Conservation (phyloP, 2,113 vertebrate genomes). For the Phyllostomus hastatus region DNA sequence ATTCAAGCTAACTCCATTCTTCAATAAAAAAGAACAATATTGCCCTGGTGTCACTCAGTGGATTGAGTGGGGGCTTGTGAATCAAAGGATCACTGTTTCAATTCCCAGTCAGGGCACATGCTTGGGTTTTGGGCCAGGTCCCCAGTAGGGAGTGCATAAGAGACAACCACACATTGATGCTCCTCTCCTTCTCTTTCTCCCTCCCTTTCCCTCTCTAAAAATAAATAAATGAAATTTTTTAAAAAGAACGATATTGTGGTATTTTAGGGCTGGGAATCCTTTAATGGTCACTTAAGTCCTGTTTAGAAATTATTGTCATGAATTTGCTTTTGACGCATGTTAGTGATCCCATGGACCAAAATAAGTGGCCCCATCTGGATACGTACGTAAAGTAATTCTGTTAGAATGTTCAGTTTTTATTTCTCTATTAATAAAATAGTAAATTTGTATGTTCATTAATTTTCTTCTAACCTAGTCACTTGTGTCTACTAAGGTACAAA, state of each 20-base stretch:
- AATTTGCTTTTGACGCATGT: neutral
- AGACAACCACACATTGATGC: too few species aligned
- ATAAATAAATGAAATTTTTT: too few species aligned
- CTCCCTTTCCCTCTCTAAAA: too few species aligned
- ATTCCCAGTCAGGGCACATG: too few species aligned
- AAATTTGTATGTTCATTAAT: neutral
- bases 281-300: neutral
- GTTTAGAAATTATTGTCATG: neutral
- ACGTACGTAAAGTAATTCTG: neutral
- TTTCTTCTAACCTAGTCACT: neutral
- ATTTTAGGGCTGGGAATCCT: neutral
- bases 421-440: neutral
- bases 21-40: neutral
- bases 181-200: too few species aligned
- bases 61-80: too few species aligned
- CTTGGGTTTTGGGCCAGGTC: too few species aligned
- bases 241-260: neutral
- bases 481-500: neutral
- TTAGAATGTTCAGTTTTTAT: neutral
- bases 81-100: too few species aligned
- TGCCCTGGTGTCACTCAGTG: too few species aligned
- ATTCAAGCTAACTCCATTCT: neutral
- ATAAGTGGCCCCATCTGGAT: neutral
- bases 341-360: neutral
- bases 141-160: too few species aligned